These are phyloP conservation scores for Macrophya annulata DNA, from an alignment of 2,888 invertebrate species.

Conservation along the genomic window DNA sequence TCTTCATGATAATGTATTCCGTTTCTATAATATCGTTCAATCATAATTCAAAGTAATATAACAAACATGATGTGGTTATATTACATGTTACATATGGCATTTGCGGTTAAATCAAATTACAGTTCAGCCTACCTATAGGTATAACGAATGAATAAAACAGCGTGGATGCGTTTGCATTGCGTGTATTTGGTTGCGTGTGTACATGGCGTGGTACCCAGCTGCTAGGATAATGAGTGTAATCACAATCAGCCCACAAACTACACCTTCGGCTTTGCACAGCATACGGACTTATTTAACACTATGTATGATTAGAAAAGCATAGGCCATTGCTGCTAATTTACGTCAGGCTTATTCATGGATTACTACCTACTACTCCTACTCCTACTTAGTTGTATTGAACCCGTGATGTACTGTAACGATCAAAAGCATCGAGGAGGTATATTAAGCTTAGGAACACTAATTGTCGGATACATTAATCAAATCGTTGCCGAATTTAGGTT, in stretches of 20 bases:
- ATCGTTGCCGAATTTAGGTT: not conserved
- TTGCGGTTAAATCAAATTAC: slow-evolving; percentile 66
- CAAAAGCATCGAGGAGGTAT: slow-evolving; percentile 8
- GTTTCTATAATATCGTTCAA: slow-evolving; percentile 34
- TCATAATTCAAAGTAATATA: slow-evolving; percentile 40
- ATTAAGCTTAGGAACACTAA: slow-evolving; percentile 8
- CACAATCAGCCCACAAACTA: slow-evolving; percentile 68
- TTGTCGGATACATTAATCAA: slow-evolving; percentile 33
- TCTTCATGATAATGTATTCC: not conserved
- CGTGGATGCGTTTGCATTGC: slow-evolving; percentile 63
- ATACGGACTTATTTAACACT: slow-evolving; percentile 49
- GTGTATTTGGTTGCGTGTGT: slow-evolving; percentile 68
- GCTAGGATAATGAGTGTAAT: slow-evolving; percentile 72
- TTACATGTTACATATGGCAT: slow-evolving; percentile 64
- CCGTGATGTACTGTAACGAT: slow-evolving; percentile 1
- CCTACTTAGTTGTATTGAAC: not conserved
- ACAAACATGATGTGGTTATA: slow-evolving; percentile 34
- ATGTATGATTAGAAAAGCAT: slow-evolving; percentile 55
- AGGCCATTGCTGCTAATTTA: slow-evolving; percentile 34
- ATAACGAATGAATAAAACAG: slow-evolving; percentile 57
- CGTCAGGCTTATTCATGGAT: slow-evolving; percentile 42
- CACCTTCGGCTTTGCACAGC: slow-evolving; percentile 47
- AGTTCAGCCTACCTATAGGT: slow-evolving; percentile 58
- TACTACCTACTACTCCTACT: slow-evolving; percentile 28
- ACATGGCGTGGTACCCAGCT: slow-evolving; percentile 60